Conservation (phyloP, 1,140 invertebrate species). For the Atta colombica region DNA sequence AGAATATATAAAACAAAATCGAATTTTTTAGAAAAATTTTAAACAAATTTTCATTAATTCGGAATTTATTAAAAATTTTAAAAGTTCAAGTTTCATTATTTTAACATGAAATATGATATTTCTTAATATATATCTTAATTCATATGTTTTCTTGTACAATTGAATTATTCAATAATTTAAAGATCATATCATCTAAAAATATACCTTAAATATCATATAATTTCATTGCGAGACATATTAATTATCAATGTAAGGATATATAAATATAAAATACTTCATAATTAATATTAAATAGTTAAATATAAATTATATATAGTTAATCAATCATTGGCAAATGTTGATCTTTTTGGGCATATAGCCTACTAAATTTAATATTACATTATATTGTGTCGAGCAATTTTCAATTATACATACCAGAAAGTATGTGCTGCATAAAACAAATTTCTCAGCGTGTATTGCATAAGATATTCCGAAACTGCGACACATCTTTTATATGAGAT, state of each 20-base stretch:
- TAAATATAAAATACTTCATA: not conserved
- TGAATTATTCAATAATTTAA: no score
- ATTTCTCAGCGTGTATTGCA: not conserved
- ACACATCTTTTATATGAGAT: constrained; percentile 1
- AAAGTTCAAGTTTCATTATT: not conserved
- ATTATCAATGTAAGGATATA: not conserved
- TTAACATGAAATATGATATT: not conserved
- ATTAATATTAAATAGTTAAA: not conserved
- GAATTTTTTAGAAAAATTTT: not conserved
- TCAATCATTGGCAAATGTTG: not conserved
- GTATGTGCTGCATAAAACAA: not conserved
- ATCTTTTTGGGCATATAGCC: not conserved
- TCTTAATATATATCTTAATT: not conserved
- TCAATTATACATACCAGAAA: not conserved
- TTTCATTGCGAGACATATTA: no score
- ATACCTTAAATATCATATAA: no score
- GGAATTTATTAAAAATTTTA: not conserved
- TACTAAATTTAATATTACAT: not conserved
- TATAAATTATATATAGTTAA: not conserved
- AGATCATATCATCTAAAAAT: no score
- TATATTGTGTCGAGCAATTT: not conserved
- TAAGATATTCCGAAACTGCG: not conserved
- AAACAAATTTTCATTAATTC: not conserved
- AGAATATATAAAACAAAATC: no score
- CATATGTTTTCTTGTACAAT: no score